These are phyloP conservation scores for Castor canadensis DNA, from an alignment of 2,113 vertebrate species.

Conservation along the genomic window DNA sequence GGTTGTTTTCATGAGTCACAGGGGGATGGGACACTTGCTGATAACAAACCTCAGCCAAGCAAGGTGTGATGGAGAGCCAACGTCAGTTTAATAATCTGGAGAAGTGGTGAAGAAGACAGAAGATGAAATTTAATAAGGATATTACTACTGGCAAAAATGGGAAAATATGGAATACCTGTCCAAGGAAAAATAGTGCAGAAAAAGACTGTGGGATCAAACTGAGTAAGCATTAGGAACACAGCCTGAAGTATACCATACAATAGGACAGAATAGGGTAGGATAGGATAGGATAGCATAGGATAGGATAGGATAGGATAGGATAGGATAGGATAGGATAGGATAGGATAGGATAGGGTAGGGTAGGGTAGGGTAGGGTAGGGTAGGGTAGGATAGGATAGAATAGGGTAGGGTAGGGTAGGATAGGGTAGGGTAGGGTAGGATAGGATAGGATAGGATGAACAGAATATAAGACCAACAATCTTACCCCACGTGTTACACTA, in stretches of 20 bases:
- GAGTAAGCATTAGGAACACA: not conserved
- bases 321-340: no score
- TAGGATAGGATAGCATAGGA: no score
- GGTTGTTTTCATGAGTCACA: not conserved
- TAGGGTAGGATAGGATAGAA: no score
- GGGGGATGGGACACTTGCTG: not conserved
- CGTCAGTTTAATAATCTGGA: not conserved
- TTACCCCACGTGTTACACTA: not conserved
- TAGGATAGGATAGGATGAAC: no score
- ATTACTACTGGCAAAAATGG: not conserved
- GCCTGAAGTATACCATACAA: no score
- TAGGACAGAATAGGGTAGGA: no score
- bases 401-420: no score
- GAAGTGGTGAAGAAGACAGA: not conserved
- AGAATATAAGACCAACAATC: not conserved
- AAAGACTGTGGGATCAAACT: not conserved
- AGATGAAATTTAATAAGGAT: not conserved
- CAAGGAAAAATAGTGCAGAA: not conserved
- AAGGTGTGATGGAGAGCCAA: not conserved
- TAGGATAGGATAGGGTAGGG: no score
- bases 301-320: no score
- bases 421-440: no score
- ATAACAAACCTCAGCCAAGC: not conserved
- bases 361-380: no score
- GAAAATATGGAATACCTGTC: not conserved